These are phyloP conservation scores for Tipula unca DNA, from an alignment of 2,888 invertebrate species.

Conservation along the genomic window DNA sequence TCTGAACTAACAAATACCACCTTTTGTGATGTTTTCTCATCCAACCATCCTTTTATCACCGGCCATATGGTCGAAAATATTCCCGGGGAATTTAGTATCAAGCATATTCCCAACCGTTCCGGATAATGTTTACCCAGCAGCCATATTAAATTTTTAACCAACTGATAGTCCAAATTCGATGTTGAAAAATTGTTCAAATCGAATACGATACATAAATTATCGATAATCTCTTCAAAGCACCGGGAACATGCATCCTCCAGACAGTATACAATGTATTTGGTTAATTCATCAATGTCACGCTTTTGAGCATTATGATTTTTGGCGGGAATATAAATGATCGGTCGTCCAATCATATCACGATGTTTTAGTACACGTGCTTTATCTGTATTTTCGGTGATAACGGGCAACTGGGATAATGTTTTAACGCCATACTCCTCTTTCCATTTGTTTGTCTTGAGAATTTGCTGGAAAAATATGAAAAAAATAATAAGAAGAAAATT, in stretches of 20 bases:
- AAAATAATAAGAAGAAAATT: slow-evolving; percentile 19
- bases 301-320: slow-evolving; percentile 63
- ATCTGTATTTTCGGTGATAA: slow-evolving; percentile 50
- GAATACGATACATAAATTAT: slow-evolving; percentile 72
- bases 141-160: slow-evolving; percentile 72
- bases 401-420: slow-evolving; percentile 45
- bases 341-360: slow-evolving; percentile 62
- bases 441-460: slow-evolving; percentile 75
- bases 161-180: slow-evolving; percentile 72
- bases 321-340: slow-evolving; percentile 70
- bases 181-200: slow-evolving; percentile 65
- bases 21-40: slow-evolving; percentile 69
- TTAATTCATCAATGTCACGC: slow-evolving; percentile 65
- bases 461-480: slow-evolving; percentile 59
- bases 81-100: slow-evolving; percentile 64
- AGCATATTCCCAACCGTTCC: slow-evolving; percentile 65
- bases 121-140: slow-evolving; percentile 68
- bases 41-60: slow-evolving; percentile 66
- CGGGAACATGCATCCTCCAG: slow-evolving; percentile 67
- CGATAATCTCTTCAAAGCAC: slow-evolving; percentile 70
- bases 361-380: slow-evolving; percentile 63
- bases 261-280: slow-evolving; percentile 68
- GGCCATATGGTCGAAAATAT: slow-evolving; percentile 73
- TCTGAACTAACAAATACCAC: slow-evolving; percentile 63
- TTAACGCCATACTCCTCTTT: slow-evolving; percentile 61